Evolutionary conservation across 2,888 invertebrate species (phyloP), one percentile per base, ranked within the genome.

Genomic region (Odontocolon sp.): DNA sequence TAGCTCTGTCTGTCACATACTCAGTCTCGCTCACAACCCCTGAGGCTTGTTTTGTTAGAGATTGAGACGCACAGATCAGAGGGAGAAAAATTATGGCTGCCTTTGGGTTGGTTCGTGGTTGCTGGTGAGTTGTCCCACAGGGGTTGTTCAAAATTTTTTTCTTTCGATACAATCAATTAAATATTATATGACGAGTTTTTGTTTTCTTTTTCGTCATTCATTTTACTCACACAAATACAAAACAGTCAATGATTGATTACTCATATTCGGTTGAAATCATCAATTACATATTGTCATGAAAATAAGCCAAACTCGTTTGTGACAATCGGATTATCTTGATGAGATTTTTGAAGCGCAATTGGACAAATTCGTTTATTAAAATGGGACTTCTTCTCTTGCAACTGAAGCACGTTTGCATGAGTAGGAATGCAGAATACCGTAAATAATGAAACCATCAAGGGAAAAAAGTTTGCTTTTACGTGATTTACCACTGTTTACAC

Each of bases 1-100:
- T 90, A 90, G 87, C 88, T 89, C 89, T 89, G 85, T 89, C 89
- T 89, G 88, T 89, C 89, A 87, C 86, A 87, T 87, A 87, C 87
- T 88, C 87, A 85, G 84, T 87, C 90, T 90, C 90, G 83, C 87
- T 87, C 87, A 82, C 77, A 87, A 87, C 85, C 86, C 88, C 84
- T 86, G 88, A 88, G 87, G 89, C 89, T 89, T 90, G 87, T 88
- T 89, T 89, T 63, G 85, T 89, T 87, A 87, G 87, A 88, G 90
- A 89, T 87, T 89, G 87, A 88, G 88, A 83, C 77, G 81, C 66
- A 87, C 87, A 87, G 85, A 86, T 84, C 87, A 88, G 87, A 89
- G 85, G 85, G 28, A 74, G 68, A 67, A 64, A 56, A 72, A 66
- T 86, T 85, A 82, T 86, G 89, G 90, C 89, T 88, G 90, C 86